Evolutionary conservation across 2,888 invertebrate species (phyloP).

Genomic region (Cerceris ruficornis): DNA sequence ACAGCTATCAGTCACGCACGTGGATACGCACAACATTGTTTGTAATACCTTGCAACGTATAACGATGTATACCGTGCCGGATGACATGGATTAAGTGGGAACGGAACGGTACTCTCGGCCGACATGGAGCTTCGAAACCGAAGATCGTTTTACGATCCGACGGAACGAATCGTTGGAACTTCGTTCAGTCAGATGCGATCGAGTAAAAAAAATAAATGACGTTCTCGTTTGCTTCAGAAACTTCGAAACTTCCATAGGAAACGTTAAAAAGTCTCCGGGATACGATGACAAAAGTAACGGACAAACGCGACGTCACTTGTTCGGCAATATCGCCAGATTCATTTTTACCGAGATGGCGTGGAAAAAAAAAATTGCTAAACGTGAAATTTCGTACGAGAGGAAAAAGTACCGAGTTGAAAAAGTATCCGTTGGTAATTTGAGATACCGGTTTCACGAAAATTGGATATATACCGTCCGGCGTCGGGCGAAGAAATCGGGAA

Average conservation of each 20-base stretch:
- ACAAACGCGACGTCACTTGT: too few species aligned
- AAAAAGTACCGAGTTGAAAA: background rate
- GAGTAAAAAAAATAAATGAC: too few species aligned
- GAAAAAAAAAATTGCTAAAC: background rate
- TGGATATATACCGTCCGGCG: conserved; percentile 29
- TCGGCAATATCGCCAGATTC: too few species aligned
- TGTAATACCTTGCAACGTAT: conserved; percentile 68
- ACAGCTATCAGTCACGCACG: conserved; percentile 73
- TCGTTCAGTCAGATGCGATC: background rate
- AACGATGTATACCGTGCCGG: conserved; percentile 60
- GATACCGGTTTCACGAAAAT: conserved; percentile 42
- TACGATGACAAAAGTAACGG: too few species aligned
- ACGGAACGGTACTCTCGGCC: conserved; percentile 38
- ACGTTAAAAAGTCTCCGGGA: too few species aligned
- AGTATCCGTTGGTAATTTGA: conserved; percentile 25
- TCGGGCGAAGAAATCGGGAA: conserved; percentile 37
- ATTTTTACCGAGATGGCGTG: too few species aligned
- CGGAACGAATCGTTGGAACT: background rate
- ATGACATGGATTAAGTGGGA: conserved; percentile 50
- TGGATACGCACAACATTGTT: conserved; percentile 70
- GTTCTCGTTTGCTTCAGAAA: too few species aligned
- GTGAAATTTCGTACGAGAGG: background rate
- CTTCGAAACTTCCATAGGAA: too few species aligned
- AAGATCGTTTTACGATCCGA: background rate
- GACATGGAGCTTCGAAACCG: conserved; percentile 16